Percentiles rank a stretch among this genome's conserved stretches.
These are phyloP conservation scores for Plumapathes pennacea DNA, from an alignment of 92 coral and sea anemone species.

Conservation along the genomic window DNA sequence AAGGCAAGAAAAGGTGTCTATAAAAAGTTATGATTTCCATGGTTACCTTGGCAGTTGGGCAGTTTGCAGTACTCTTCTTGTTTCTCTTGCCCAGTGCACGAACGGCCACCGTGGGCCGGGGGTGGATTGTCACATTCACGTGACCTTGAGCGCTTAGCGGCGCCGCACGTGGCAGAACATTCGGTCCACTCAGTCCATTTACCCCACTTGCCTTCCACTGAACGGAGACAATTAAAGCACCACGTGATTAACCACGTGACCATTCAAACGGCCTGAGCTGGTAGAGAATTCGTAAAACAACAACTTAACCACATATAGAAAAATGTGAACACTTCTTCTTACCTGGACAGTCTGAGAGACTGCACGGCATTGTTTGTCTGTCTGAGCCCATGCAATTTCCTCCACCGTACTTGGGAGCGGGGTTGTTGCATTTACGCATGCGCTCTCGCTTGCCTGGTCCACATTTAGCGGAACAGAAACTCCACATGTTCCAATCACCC, in stretches of 20 bases:
- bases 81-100: constrained; percentile 79
- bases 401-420: constrained; percentile 92
- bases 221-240: too few relatives aligned
- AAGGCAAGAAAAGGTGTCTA: not conserved
- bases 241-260: not conserved
- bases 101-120: constrained; percentile 74
- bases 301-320: too few relatives aligned
- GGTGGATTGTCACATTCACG: constrained; percentile 85
- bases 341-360: constrained; percentile 96
- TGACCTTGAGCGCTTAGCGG: constrained; percentile 77
- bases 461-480: constrained; percentile 88
- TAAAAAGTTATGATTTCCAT: not conserved
- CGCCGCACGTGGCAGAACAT: constrained; percentile 83
- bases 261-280: too few relatives aligned
- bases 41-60: constrained; percentile 60
- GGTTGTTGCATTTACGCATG: constrained; percentile 92
- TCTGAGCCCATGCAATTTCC: constrained; percentile 79
- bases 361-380: constrained; percentile 91
- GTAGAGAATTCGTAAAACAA: too few relatives aligned
- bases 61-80: constrained; percentile 83
- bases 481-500: constrained; percentile 98
- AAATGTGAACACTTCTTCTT: constrained; percentile 10
- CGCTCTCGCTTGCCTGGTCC: constrained; percentile 99
- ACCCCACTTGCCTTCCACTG: constrained; percentile 84
- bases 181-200: constrained; percentile 73